Percentiles rank a stretch among this genome's conserved stretches.
phyloP scores from a whole-genome alignment of 2,888 invertebrate species.

The Branchipolynoe longqiensis region DNA sequence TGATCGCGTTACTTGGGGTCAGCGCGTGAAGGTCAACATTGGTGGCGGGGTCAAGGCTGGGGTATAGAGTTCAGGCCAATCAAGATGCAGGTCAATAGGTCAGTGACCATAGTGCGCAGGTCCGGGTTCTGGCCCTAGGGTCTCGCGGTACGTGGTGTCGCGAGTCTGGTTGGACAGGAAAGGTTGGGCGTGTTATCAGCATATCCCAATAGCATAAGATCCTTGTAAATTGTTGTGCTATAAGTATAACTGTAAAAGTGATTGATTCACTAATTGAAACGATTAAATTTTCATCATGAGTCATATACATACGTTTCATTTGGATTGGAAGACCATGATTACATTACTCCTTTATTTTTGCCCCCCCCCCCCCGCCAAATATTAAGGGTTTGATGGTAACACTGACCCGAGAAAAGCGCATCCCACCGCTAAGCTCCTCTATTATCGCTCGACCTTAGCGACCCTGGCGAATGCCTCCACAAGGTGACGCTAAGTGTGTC shows the following conservation, averaged over 20 bases:
- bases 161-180: too few relatives aligned
- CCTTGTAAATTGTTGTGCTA: too few relatives aligned
- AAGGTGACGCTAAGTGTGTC: conserved; percentile 38
- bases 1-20: conserved; percentile 53
- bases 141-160: too few relatives aligned
- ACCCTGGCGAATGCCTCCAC: conserved; percentile 47
- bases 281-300: too few relatives aligned
- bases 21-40: conserved; percentile 1
- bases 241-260: too few relatives aligned
- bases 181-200: too few relatives aligned
- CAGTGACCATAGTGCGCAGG: neutral
- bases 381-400: neutral
- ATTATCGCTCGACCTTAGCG: conserved; percentile 34
- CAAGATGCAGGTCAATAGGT: conserved; percentile 25
- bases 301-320: too few relatives aligned
- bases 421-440: conserved; percentile 32
- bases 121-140: neutral
- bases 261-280: too few relatives aligned
- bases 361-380: too few relatives aligned
- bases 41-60: neutral
- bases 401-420: neutral
- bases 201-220: too few relatives aligned
- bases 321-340: too few relatives aligned
- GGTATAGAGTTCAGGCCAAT: conserved; percentile 26
- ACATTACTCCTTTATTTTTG: too few relatives aligned